A percentile compares a stretch with the other conserved stretches of the same genome.
phyloP scores from a whole-genome alignment of 1,140 invertebrate genomes.

The Bombus sylvicola region DNA sequence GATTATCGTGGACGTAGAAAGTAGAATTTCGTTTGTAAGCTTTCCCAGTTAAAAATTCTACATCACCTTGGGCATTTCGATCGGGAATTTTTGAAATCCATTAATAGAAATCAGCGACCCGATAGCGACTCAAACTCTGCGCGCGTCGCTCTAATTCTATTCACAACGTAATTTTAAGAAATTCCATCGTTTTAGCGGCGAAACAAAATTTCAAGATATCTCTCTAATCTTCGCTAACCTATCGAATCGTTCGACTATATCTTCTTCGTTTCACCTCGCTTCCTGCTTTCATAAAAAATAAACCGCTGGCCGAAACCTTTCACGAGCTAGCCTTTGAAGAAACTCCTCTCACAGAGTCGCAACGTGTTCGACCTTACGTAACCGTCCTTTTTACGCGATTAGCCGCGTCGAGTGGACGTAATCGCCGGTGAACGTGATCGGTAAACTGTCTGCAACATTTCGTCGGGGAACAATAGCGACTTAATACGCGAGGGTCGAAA shows the following conservation, averaged over 20 bases:
- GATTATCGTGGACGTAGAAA: too few species aligned
- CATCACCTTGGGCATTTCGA: too few species aligned
- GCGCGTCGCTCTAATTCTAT: too few species aligned
- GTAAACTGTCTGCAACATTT: slow-evolving; percentile 13
- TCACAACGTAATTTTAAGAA: too few species aligned
- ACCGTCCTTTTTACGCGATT: slow-evolving; percentile 1
- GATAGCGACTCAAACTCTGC: too few species aligned
- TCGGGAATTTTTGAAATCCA: too few species aligned
- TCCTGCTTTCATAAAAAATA: background rate
- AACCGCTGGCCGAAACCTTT: background rate
- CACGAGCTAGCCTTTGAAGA: background rate
- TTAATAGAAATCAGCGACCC: too few species aligned
- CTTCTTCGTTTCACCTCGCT: background rate
- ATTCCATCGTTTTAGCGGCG: too few species aligned
- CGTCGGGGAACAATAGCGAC: slow-evolving; percentile 18
- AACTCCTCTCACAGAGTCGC: background rate
- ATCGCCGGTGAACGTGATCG: slow-evolving; percentile 14
- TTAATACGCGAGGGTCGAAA: slow-evolving; percentile 10
- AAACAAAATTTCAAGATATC: too few species aligned
- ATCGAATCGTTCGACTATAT: background rate
- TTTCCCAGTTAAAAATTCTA: too few species aligned
- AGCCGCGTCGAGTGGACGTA: background rate
- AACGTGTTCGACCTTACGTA: background rate
- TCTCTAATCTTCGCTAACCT: too few species aligned
- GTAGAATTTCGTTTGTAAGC: too few species aligned